Percentiles rank a stretch among this genome's conserved stretches.
Evolutionary conservation across 2,797 vertebrate genomes (phyloP).

Genomic region (Chelidonichthys spinosus): DNA sequence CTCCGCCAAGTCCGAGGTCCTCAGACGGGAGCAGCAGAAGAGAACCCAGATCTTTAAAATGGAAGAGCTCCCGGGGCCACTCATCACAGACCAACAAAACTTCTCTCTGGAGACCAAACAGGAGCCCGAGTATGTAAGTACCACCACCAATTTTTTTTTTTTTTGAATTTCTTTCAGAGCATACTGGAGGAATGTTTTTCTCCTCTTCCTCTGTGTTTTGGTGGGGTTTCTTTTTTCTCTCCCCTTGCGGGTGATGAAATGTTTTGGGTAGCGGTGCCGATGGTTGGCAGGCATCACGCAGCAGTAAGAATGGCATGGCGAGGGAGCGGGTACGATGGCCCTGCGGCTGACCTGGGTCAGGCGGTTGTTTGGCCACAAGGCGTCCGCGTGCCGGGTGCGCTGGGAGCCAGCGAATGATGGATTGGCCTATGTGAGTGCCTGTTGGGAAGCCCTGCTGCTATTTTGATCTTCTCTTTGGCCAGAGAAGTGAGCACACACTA

Average conservation of each 20-base stretch:
- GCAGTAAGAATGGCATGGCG: constrained; percentile 72
- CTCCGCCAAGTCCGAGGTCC: constrained; percentile 87
- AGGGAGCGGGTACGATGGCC: constrained; percentile 72
- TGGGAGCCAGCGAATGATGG: constrained; percentile 80
- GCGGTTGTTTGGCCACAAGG: constrained; percentile 83
- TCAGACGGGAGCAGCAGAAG: constrained; percentile 88
- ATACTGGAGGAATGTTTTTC: constrained; percentile 76
- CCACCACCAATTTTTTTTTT: constrained; percentile 69
- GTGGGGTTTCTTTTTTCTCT: constrained; percentile 58
- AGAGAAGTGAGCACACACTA: constrained; percentile 76
- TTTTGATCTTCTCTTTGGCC: constrained; percentile 80
- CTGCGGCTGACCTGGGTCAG: constrained; percentile 82
- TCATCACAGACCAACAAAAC: constrained; percentile 90
- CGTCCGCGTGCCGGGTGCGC: constrained; percentile 80
- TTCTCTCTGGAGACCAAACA: constrained; percentile 92
- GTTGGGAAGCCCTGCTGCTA: constrained; percentile 81
- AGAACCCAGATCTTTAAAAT: constrained; percentile 89
- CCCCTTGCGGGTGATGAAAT: constrained; percentile 78
- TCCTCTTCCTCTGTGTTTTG: constrained; percentile 75
- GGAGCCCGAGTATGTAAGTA: constrained; percentile 92
- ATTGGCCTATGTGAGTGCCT: constrained; percentile 79
- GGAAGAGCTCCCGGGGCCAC: constrained; percentile 85
- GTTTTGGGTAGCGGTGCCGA: constrained; percentile 75
- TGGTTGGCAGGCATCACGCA: constrained; percentile 67
- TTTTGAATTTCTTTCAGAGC: constrained; percentile 35